A percentile compares a stretch with the other conserved stretches of the same genome.
Conservation (phyloP, 2,797 vertebrate genomes). For the Oceanodroma leucorhoa region DNA sequence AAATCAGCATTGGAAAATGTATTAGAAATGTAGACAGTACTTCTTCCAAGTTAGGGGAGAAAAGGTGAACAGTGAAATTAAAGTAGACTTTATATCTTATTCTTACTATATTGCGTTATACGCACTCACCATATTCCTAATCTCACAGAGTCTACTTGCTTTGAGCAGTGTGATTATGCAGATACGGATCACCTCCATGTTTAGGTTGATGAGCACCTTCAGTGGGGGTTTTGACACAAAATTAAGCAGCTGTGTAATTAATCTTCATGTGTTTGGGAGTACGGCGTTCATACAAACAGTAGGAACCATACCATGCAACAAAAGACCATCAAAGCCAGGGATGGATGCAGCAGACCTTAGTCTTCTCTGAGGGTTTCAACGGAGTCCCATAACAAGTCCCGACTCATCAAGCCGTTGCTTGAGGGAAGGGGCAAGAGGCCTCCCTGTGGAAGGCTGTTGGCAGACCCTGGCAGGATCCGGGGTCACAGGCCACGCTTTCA, state of each 20-base stretch:
- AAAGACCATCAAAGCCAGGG: neutral
- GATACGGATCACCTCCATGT: rapidly evolving
- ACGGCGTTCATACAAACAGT: neutral
- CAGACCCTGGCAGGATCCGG: neutral
- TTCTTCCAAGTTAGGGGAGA: neutral
- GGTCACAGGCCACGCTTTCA: rapidly evolving
- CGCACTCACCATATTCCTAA: rapidly evolving
- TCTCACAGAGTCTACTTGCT: neutral
- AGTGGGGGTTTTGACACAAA: neutral
- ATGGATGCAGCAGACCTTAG: too few species aligned
- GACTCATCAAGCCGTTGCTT: rapidly evolving
- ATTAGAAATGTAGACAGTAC: neutral
- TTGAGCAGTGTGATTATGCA: neutral
- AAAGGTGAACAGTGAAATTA: neutral
- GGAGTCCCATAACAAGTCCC: neutral
- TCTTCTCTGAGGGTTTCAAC: neutral
- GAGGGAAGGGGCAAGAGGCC: neutral
- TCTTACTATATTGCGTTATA: rapidly evolving
- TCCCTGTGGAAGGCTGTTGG: neutral
- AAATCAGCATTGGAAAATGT: neutral
- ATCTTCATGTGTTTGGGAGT: neutral
- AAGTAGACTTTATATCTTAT: neutral
- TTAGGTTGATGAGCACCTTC: neutral
- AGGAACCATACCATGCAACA: neutral
- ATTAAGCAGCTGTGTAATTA: neutral